Percentiles rank a stretch among this genome's conserved stretches.
phyloP scores from a whole-genome alignment of 2,797 vertebrate genomes.

The Clarias fuscus region DNA sequence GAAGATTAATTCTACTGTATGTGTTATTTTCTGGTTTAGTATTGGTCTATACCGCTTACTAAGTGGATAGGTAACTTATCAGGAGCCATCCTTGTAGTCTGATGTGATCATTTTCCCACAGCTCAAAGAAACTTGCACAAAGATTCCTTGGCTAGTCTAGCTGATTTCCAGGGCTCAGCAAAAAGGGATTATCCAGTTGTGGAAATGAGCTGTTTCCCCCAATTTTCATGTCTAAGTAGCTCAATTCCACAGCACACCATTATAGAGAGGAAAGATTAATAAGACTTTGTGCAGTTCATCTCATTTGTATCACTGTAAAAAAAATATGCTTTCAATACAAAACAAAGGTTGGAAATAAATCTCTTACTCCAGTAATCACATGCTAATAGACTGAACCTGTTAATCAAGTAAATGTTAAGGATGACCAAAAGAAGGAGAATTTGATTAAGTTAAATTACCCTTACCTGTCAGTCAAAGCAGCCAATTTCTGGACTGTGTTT shows the following conservation, averaged over 20 bases:
- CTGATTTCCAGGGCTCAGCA: conserved; percentile 47
- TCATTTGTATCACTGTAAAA: not conserved
- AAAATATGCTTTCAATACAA: not conserved
- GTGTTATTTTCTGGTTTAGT: not conserved
- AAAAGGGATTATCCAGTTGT: conserved; percentile 68
- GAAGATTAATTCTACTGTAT: not conserved
- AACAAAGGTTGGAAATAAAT: not conserved
- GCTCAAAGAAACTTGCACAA: conserved; percentile 40
- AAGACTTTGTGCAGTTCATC: not conserved
- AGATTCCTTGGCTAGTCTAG: not conserved
- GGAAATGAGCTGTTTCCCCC: conserved; percentile 75
- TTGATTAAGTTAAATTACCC: conserved; percentile 58
- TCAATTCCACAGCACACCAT: conserved; percentile 54
- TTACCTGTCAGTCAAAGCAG: conserved; percentile 64
- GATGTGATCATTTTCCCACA: conserved; percentile 73
- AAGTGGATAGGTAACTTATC: conserved; percentile 1
- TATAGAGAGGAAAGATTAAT: conserved; percentile 28
- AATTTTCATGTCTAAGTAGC: conserved; percentile 74
- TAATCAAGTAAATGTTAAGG: conserved; percentile 43
- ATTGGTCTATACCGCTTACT: conserved; percentile 1
- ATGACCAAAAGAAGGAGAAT: conserved; percentile 28
- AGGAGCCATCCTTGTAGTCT: conserved; percentile 37
- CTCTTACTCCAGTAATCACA: not conserved
- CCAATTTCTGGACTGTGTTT: conserved; percentile 59
- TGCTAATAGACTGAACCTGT: conserved; percentile 62